These are phyloP conservation scores for Drosophila demipolita DNA, from an alignment of 2,888 invertebrate genomes.

Conservation along the genomic window DNA sequence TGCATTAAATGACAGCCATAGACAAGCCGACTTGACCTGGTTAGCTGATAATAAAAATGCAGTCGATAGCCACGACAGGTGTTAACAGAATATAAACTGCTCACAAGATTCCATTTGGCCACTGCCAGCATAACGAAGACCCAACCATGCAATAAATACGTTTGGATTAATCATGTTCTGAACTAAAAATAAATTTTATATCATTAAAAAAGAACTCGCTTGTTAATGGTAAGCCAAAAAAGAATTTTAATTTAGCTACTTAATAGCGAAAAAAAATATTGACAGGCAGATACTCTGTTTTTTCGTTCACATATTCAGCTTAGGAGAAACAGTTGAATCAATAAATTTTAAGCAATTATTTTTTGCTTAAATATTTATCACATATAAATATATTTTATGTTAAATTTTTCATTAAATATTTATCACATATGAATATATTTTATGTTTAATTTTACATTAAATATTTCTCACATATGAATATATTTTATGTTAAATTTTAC, in stretches of 20 bases:
- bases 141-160: conserved; percentile 42
- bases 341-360: background rate
- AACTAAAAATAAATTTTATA: too few relatives aligned
- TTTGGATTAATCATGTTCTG: conserved; percentile 26
- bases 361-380: background rate
- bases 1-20: conserved; percentile 71
- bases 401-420: background rate
- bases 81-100: conserved; percentile 39
- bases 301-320: background rate
- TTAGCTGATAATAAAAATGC: conserved; percentile 56
- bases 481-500: background rate
- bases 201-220: background rate
- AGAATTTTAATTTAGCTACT: background rate
- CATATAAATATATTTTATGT: background rate
- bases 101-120: conserved; percentile 43
- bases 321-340: background rate
- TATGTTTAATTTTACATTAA: background rate
- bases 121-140: conserved; percentile 19
- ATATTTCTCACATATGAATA: background rate
- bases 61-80: conserved; percentile 55
- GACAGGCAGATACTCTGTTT: background rate
- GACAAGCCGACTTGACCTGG: conserved; percentile 73
- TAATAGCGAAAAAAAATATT: background rate
- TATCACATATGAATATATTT: too few relatives aligned
- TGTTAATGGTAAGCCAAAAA: background rate